These are phyloP conservation scores for Bombyx mandarina DNA, from an alignment of 1,140 invertebrate species.

Conservation along the genomic window DNA sequence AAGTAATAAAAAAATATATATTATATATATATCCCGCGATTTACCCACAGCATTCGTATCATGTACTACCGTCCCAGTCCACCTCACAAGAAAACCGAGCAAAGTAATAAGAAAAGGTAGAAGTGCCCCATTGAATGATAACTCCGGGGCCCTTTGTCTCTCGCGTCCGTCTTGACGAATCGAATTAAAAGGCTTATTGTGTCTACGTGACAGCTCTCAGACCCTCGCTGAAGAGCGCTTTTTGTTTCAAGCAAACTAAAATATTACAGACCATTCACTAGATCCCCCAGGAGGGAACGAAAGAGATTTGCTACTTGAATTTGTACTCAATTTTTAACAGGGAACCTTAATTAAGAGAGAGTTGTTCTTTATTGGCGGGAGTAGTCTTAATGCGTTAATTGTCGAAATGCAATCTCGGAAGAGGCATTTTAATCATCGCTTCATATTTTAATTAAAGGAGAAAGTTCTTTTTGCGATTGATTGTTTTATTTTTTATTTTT, in stretches of 20 bases:
- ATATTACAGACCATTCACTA: constrained; percentile 69
- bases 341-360: constrained; percentile 66
- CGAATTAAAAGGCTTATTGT: constrained; percentile 72
- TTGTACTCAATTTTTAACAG: constrained; percentile 71
- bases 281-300: constrained; percentile 38
- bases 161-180: constrained; percentile 66
- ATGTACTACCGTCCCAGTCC: constrained; percentile 25
- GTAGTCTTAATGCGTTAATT: constrained; percentile 68
- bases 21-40: too few relatives aligned
- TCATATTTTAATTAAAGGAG: constrained; percentile 28
- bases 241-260: constrained; percentile 69
- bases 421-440: constrained; percentile 57
- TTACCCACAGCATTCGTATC: constrained; percentile 9
- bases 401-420: constrained; percentile 67
- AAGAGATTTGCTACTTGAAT: constrained; percentile 61
- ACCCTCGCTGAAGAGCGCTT: constrained; percentile 35
- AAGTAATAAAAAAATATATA: too few relatives aligned
- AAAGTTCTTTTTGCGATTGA: constrained; percentile 5
- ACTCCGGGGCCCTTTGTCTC: constrained; percentile 60
- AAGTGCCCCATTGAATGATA: constrained; percentile 70
- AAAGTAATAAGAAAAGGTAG: constrained; percentile 68
- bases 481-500: constrained; percentile 5
- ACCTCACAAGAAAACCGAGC: constrained; percentile 53
- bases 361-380: constrained; percentile 62
- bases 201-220: constrained; percentile 64